Evolutionary conservation across 2,797 vertebrate species (phyloP).

Genomic region (Sebastes nivosus): DNA sequence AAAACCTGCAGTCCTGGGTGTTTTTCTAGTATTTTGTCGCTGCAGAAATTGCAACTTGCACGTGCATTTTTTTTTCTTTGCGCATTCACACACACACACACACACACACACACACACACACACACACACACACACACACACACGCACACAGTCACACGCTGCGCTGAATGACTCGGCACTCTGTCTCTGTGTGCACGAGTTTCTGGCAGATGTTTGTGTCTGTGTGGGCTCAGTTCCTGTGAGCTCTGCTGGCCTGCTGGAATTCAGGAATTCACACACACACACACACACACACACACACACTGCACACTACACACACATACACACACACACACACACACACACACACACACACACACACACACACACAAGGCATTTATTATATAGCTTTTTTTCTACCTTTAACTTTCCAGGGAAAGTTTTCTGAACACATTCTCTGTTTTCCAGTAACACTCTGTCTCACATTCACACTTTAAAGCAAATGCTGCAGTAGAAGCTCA

Average conservation of each 20-base stretch:
- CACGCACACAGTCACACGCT: neutral
- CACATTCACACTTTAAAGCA: neutral
- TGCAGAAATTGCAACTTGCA: no score
- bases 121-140: neutral
- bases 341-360: conserved; percentile 13
- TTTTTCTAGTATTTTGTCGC: no score
- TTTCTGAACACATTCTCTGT: conserved; percentile 33
- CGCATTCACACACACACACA: neutral
- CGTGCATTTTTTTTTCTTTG: neutral
- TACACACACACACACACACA: conserved; percentile 6
- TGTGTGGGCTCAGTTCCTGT: conserved; percentile 71
- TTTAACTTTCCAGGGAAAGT: conserved; percentile 30
- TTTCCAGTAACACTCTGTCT: conserved; percentile 5
- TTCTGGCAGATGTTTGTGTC: conserved; percentile 67
- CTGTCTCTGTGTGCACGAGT: conserved; percentile 30
- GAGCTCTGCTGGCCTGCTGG: conserved; percentile 64
- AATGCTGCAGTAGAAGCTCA: neutral
- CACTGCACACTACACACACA: no score
- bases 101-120: no score
- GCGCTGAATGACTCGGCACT: conserved; percentile 53
- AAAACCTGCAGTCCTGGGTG: no score
- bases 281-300: neutral
- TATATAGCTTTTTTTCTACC: conserved; percentile 37
- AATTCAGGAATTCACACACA: conserved; percentile 55
- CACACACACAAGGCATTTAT: conserved; percentile 44